Evolutionary conservation across 1,140 invertebrate species (phyloP).

Genomic region (Eurosta solidaginis): DNA sequence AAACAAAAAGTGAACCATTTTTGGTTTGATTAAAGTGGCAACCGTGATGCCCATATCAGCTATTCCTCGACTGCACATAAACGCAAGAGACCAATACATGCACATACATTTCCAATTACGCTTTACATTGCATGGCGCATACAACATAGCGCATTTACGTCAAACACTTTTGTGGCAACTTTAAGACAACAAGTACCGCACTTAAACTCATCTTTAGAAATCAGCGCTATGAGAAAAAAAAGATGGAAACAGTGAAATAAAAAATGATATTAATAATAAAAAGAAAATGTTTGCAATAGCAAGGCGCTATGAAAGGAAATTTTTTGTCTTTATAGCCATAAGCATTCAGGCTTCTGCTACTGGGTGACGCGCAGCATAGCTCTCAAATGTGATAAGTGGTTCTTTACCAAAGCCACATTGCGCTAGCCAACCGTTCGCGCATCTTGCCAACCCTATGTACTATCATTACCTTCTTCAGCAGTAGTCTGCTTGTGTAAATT

Average conservation of each 20-base stretch:
- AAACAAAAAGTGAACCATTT: too few species aligned
- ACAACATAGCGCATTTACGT: constrained; percentile 8
- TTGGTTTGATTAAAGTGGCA: too few species aligned
- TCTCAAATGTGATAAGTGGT: neutral
- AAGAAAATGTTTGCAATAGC: neutral
- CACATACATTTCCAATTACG: neutral
- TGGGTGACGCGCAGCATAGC: neutral
- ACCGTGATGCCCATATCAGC: neutral
- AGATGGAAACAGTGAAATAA: neutral
- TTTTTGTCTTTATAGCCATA: neutral
- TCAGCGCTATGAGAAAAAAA: neutral
- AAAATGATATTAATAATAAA: neutral
- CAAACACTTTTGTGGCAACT: constrained; percentile 28
- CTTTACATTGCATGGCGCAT: neutral
- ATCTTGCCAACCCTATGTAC: neutral
- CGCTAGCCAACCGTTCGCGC: too few species aligned
- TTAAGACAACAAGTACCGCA: constrained; percentile 29
- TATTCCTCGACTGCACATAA: neutral
- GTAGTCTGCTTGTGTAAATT: neutral
- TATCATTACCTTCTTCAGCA: neutral
- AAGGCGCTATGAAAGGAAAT: neutral
- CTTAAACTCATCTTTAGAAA: constrained; percentile 29
- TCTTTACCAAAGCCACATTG: too few species aligned
- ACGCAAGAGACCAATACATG: too few species aligned
- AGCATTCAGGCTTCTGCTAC: neutral